These are phyloP conservation scores for Drosophila anceps DNA, from an alignment of 2,888 invertebrate genomes.

Conservation along the genomic window DNA sequence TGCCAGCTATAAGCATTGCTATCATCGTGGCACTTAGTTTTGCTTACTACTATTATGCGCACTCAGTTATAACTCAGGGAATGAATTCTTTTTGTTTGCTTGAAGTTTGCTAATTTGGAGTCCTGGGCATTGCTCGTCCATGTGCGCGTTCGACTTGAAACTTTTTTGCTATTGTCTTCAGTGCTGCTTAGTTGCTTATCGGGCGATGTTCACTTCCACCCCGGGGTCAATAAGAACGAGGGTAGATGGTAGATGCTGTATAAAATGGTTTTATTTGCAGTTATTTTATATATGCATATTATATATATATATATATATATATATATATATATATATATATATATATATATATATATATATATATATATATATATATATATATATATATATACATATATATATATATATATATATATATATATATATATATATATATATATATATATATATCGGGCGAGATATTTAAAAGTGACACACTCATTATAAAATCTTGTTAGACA, in stretches of 20 bases:
- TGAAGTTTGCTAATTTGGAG: constrained; percentile 55
- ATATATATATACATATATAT: no score
- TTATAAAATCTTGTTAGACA: constrained; percentile 81
- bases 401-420: no score
- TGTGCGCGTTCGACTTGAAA: constrained; percentile 38
- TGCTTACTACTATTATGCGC: constrained; percentile 19
- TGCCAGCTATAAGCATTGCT: constrained; percentile 30
- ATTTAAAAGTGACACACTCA: constrained; percentile 80
- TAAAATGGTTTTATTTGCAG: constrained; percentile 74
- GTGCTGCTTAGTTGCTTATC: constrained; percentile 52
- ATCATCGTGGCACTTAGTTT: constrained; percentile 38
- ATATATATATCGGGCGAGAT: constrained; percentile 27
- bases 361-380: constrained; percentile 60
- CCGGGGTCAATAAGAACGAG: constrained; percentile 38
- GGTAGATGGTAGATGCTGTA: constrained; percentile 43
- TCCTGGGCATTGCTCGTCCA: constrained; percentile 29
- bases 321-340: constrained; percentile 71
- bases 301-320: constrained; percentile 54
- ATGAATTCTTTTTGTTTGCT: constrained; percentile 37
- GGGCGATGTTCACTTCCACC: constrained; percentile 30
- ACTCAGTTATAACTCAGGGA: constrained; percentile 51
- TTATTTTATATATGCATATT: constrained; percentile 71
- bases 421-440: no score
- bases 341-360: constrained; percentile 69
- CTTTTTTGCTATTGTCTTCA: constrained; percentile 26